Evolutionary conservation across 2,888 invertebrate genomes (phyloP).

Genomic region (Rotaria magnacalcarata): DNA sequence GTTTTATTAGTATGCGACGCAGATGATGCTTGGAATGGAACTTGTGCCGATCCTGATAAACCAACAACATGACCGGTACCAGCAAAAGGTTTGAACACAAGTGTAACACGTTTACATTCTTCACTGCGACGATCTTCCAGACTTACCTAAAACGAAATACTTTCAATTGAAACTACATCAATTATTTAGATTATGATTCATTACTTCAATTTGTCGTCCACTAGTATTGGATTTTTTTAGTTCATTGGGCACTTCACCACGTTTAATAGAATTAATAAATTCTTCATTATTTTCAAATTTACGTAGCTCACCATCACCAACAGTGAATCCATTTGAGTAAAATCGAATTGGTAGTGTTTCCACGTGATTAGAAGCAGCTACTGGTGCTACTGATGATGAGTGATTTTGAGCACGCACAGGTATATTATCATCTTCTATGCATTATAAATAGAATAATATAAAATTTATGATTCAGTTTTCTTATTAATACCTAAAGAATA

Average conservation of each 20-base stretch:
- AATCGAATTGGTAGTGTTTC: not conserved
- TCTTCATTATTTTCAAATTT: not conserved
- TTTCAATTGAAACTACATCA: too few species aligned
- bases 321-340: slow-evolving; percentile 19
- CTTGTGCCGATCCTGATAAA: not conserved
- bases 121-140: not conserved
- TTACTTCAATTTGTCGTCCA: slow-evolving; percentile 10
- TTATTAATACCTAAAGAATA: not conserved
- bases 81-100: not conserved
- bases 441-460: too few species aligned
- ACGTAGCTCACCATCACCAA: slow-evolving; percentile 12
- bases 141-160: not conserved
- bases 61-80: not conserved
- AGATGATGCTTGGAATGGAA: not conserved
- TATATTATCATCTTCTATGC: not conserved
- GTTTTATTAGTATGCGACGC: not conserved
- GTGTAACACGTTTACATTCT: not conserved
- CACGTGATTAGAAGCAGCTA: too few species aligned
- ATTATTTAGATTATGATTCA: not conserved
- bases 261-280: not conserved
- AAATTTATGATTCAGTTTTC: not conserved
- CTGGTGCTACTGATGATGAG: not conserved
- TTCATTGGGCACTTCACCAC: not conserved
- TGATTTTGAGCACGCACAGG: not conserved
- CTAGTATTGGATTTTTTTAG: not conserved